Evolutionary conservation across 2,113 vertebrate genomes (phyloP).

Genomic region (Chrysemys picta): DNA sequence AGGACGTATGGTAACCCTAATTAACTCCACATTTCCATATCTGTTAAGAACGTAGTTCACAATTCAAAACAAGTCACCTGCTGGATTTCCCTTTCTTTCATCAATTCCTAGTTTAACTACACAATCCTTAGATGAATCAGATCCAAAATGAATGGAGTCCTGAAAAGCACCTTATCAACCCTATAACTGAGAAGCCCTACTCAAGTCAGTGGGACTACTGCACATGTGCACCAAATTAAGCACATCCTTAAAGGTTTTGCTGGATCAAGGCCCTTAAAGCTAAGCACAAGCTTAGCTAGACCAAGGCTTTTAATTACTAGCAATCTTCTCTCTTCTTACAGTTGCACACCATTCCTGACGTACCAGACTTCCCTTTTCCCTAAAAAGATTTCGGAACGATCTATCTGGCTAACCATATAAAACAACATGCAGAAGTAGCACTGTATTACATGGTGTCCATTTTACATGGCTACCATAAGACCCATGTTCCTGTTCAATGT

Average conservation of each 20-base stretch:
- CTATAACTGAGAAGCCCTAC: neutral
- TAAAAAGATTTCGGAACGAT: neutral
- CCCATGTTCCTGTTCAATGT: accelerated
- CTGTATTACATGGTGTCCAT: accelerated
- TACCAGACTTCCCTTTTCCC: neutral
- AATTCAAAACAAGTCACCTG: neutral
- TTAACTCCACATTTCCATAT: neutral
- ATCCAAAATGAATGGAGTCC: neutral
- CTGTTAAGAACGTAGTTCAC: neutral
- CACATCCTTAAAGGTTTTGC: neutral
- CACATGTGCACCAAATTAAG: neutral
- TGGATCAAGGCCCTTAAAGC: neutral
- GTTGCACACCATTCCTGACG: neutral
- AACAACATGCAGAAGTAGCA: neutral
- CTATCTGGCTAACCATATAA: neutral
- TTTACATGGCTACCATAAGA: neutral
- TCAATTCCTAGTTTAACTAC: neutral
- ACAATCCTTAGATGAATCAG: neutral
- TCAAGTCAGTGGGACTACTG: accelerated
- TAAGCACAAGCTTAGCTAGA: neutral
- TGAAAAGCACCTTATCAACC: neutral
- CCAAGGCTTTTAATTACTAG: neutral
- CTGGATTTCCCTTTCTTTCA: accelerated
- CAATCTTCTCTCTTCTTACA: neutral
- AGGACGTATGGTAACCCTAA: too few relatives aligned